A percentile compares a stretch with the other conserved stretches of the same genome.
These are phyloP conservation scores for Aphaenogaster ashmeadi DNA, from an alignment of 1,140 invertebrate genomes.

Conservation along the genomic window DNA sequence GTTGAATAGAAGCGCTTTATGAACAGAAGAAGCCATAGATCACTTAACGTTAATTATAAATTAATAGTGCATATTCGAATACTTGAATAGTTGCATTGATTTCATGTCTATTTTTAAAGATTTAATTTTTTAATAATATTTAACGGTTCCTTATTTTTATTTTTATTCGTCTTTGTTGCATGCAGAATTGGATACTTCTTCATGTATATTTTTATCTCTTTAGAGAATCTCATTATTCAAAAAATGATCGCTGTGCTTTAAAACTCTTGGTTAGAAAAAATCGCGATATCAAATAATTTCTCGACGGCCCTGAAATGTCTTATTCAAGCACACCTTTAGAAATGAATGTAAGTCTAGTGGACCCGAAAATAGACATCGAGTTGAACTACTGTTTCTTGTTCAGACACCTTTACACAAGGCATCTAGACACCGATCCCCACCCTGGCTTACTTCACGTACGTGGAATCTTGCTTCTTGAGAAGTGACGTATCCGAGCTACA, in stretches of 20 bases:
- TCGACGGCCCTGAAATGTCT: not conserved
- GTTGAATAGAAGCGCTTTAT: too few relatives aligned
- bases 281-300: not conserved
- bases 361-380: slow-evolving; percentile 5
- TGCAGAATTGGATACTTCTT: not conserved
- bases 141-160: not conserved
- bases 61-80: not conserved
- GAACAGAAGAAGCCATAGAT: too few relatives aligned
- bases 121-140: not conserved
- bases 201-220: not conserved
- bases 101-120: not conserved
- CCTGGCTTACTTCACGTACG: slow-evolving; percentile 28
- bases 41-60: not conserved
- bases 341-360: slow-evolving; percentile 1
- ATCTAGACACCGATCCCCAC: not conserved
- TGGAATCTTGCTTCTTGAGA: slow-evolving; percentile 24
- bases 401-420: not conserved
- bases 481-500: slow-evolving; percentile 6
- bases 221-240: not conserved
- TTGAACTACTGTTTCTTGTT: not conserved
- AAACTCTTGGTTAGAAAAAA: not conserved
- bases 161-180: not conserved
- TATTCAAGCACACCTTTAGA: not conserved
- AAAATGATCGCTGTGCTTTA: not conserved
- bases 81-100: not conserved